Conservation (phyloP, 1,140 invertebrate genomes). For the Leptinotarsa lineolata region DNA sequence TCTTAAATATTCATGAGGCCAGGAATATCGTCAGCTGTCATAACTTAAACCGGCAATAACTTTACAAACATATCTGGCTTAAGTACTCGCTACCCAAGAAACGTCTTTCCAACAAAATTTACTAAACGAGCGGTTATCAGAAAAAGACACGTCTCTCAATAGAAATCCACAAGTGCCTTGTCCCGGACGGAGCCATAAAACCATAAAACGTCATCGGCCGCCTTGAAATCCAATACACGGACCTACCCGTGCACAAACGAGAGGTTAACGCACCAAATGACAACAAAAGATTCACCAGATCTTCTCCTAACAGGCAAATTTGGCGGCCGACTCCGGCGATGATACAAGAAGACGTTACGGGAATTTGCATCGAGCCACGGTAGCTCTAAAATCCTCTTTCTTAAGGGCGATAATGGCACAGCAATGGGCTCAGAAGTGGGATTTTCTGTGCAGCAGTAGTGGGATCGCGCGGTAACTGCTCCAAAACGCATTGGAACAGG, state of each 20-base stretch:
- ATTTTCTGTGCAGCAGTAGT: neutral
- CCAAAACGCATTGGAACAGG: neutral
- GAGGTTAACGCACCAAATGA: slow-evolving; percentile 2
- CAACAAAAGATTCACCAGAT: neutral
- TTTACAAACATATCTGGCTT: too few species aligned
- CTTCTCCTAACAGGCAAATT: neutral
- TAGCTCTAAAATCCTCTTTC: too few species aligned
- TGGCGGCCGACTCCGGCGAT: neutral
- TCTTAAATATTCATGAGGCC: too few species aligned
- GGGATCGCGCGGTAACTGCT: neutral
- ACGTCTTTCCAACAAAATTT: too few species aligned
- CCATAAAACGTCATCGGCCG: neutral
- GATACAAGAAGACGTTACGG: too few species aligned
- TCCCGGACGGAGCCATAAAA: slow-evolving; percentile 1
- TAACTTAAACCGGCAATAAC: too few species aligned
- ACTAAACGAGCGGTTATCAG: too few species aligned
- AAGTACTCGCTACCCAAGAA: too few species aligned
- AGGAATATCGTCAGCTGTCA: too few species aligned
- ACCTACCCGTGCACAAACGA: slow-evolving; percentile 7
- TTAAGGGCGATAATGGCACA: too few species aligned
- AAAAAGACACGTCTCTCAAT: neutral
- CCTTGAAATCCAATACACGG: neutral
- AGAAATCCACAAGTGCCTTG: neutral
- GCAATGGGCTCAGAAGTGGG: neutral
- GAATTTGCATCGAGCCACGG: too few species aligned